These are phyloP conservation scores for Etheostoma spectabile DNA, from an alignment of 2,113 vertebrate genomes.

Conservation along the genomic window DNA sequence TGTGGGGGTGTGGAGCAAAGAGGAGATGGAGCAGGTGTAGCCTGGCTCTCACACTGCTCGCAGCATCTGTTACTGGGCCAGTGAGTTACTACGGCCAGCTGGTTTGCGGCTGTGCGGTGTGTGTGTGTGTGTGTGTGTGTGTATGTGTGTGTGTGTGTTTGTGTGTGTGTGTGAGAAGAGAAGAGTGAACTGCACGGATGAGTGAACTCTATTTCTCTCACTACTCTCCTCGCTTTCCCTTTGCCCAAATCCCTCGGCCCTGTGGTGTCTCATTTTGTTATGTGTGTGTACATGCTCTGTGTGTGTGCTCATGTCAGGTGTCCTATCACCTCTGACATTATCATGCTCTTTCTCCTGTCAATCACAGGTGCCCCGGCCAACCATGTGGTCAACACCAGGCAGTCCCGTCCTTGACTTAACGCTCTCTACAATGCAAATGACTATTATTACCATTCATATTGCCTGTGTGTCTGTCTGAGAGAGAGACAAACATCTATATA, in stretches of 20 bases:
- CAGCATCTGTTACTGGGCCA: constrained; percentile 73
- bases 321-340: constrained; percentile 42
- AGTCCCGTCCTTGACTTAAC: constrained; percentile 65
- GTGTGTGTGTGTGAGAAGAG: constrained; percentile 37
- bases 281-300: constrained; percentile 28
- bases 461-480: background rate
- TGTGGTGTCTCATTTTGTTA: constrained; percentile 49
- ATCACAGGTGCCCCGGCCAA: constrained; percentile 42
- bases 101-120: too few species aligned
- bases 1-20: constrained; percentile 11
- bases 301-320: constrained; percentile 30
- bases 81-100: constrained; percentile 44
- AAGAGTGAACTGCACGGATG: constrained; percentile 35
- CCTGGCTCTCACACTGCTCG: constrained; percentile 52
- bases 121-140: constrained; percentile 29
- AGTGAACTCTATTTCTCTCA: constrained; percentile 48
- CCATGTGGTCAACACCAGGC: constrained; percentile 29
- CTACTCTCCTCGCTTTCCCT: constrained; percentile 13
- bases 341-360: constrained; percentile 51
- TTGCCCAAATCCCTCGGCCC: constrained; percentile 31
- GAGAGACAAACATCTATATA: background rate
- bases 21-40: constrained; percentile 67
- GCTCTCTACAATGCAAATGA: constrained; percentile 55
- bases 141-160: constrained; percentile 11
- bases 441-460: constrained; percentile 24